Evolutionary conservation across 2,113 vertebrate species (phyloP).

Genomic region (Rhizomys pruinosus): DNA sequence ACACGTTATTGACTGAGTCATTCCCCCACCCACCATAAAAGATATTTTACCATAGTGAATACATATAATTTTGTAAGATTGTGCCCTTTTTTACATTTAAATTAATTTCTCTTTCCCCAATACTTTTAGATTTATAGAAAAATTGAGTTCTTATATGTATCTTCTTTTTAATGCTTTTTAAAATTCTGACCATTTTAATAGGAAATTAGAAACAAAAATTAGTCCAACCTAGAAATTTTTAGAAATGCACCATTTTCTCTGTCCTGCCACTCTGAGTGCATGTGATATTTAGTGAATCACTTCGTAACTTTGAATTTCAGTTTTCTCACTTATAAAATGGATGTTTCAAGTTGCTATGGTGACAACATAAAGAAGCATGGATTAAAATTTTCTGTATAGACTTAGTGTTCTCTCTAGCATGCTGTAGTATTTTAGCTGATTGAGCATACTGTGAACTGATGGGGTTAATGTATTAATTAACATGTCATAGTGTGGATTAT

Average conservation of each 20-base stretch:
- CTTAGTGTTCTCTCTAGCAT: neutral
- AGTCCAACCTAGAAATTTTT: neutral
- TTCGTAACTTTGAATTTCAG: slow-evolving; percentile 39
- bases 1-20: neutral
- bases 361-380: neutral
- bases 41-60: neutral
- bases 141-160: neutral
- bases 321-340: slow-evolving; percentile 44
- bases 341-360: slow-evolving; percentile 53
- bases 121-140: slow-evolving; percentile 25
- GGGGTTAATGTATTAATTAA: slow-evolving; percentile 39
- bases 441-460: neutral
- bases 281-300: slow-evolving; percentile 52
- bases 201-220: slow-evolving; percentile 36
- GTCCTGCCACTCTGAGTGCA: neutral
- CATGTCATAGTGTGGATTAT: neutral
- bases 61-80: neutral
- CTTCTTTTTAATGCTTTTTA: neutral
- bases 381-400: neutral
- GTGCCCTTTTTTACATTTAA: slow-evolving; percentile 35
- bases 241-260: neutral
- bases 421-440: neutral
- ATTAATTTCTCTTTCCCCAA: slow-evolving; percentile 8
- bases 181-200: slow-evolving; percentile 26
- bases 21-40: neutral